Base-by-base conservation (phyloP, 2,888 invertebrate genomes). In the Tuberolachnus salignus region DNA sequence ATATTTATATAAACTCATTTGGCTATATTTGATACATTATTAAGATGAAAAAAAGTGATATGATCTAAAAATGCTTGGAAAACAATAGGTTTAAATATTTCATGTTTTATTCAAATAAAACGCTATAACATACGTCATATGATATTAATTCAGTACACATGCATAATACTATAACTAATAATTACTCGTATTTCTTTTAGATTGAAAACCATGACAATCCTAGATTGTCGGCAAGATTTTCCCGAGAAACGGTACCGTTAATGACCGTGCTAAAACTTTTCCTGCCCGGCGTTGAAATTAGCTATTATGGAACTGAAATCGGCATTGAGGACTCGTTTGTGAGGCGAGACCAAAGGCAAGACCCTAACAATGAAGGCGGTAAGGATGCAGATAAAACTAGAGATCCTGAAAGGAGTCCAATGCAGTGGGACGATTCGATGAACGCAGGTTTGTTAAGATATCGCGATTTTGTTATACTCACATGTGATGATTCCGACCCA, bases 261-360 rank as follows among this genome's bases (percentile, higher is more conserved):
- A 84, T 92, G 3, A 92, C 91, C 84, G 88, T 92, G 83, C 85
- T 94, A 73, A 88, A 89, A 81, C 87, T 92, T 84, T 85, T 92
- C 11, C 86, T 95, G 23, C 93, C 93, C 0, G 94, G 94, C 55
- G 90, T 91, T 0, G 88, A 91, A 0, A 89, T 93, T 13, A 90
- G 92, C 0, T 94, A 94, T 85, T 93, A 94, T 83, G 94, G 94
- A 0, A 94, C 94, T 84, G 94, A 95, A 85, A 88, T 95, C 72
- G 94, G 92, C 11, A 92, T 94, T 92, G 87, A 88, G 0, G 90
- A 93, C 83, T 84, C 84, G 0, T 80, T 67, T 83, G 87, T 92
- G 21, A 87, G 88, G 3, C 91, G 89, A 87, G 85, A 88, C 1
- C 88, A 91, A 75, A 91, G 90, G 0, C 85, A 87, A 1, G 92